phyloP scores from a whole-genome alignment of 2,888 invertebrate genomes.

The Xanthia icteritia region DNA sequence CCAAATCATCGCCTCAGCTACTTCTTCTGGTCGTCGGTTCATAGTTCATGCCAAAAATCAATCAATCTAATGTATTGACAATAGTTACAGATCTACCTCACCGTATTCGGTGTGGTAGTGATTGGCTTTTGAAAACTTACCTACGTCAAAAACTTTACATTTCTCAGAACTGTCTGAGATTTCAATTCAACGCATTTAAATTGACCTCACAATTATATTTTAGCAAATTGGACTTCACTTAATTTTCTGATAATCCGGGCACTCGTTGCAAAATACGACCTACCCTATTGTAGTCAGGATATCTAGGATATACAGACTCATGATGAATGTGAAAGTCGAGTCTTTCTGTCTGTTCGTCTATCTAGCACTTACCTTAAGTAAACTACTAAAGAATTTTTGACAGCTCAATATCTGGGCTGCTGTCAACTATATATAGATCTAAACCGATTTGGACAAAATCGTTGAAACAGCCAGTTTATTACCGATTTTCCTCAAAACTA shows the following conservation, averaged over 20 bases:
- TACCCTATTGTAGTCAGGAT: background rate
- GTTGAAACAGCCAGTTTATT: background rate
- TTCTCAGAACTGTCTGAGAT: background rate
- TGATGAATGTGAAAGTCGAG: background rate
- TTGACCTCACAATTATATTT: background rate
- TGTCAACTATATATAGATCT: too few species aligned
- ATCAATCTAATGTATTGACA: background rate
- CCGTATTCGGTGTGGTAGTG: slow-evolving; percentile 7
- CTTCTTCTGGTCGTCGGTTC: background rate
- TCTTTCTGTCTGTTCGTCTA: background rate
- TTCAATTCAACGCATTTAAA: background rate
- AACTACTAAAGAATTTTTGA: too few species aligned
- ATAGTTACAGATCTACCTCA: slow-evolving; percentile 22
- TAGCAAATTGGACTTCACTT: background rate
- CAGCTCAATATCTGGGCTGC: too few species aligned
- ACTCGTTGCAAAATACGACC: background rate
- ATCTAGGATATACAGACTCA: background rate
- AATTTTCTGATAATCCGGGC: background rate
- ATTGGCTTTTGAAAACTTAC: slow-evolving; percentile 9
- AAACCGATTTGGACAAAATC: background rate
- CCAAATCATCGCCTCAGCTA: background rate
- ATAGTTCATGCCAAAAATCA: slow-evolving; percentile 6
- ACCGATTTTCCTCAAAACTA: slow-evolving; percentile 46
- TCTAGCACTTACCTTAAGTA: background rate
- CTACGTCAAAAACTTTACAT: too few species aligned